These are phyloP conservation scores for Psix sp. DNA, from an alignment of 1,140 invertebrate genomes.

Conservation along the genomic window DNA sequence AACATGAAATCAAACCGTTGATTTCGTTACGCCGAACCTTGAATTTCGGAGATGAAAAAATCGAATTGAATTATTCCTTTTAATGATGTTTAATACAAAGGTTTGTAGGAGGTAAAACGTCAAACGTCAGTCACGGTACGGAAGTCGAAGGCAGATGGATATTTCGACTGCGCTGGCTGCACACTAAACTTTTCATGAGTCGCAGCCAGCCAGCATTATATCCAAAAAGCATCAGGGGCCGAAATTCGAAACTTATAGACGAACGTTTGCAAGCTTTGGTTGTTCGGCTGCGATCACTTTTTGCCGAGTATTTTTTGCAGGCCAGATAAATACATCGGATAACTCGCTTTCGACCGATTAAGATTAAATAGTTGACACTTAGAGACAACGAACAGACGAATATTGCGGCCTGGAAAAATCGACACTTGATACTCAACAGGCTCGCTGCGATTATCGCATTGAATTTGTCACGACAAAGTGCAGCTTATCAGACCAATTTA, in stretches of 20 bases:
- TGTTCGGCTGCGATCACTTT: not conserved
- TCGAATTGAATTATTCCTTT: no score
- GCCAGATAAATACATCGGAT: slow-evolving; percentile 5
- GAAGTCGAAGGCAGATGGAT: slow-evolving; percentile 26
- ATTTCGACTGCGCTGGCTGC: slow-evolving; percentile 7
- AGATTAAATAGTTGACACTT: slow-evolving; percentile 18
- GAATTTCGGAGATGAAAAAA: no score
- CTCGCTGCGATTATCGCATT: no score
- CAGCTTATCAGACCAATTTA: no score
- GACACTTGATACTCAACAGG: no score
- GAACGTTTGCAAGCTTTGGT: not conserved
- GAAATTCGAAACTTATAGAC: not conserved
- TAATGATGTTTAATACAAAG: slow-evolving; percentile 16
- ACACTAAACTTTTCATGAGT: slow-evolving; percentile 26
- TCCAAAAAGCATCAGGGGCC: not conserved
- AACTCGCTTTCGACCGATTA: slow-evolving; percentile 6
- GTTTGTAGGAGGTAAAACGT: slow-evolving; percentile 13
- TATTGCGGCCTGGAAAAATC: not conserved
- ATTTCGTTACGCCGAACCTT: no score
- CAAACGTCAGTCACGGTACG: slow-evolving; percentile 9
- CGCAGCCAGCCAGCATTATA: slow-evolving; percentile 16
- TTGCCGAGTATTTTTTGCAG: no score
- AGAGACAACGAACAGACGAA: slow-evolving; percentile 7
- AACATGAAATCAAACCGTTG: no score
- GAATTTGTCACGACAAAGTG: no score